Base-by-base conservation (phyloP, 1,140 invertebrate genomes). In the Zaprionus kolodkinae region DNA sequence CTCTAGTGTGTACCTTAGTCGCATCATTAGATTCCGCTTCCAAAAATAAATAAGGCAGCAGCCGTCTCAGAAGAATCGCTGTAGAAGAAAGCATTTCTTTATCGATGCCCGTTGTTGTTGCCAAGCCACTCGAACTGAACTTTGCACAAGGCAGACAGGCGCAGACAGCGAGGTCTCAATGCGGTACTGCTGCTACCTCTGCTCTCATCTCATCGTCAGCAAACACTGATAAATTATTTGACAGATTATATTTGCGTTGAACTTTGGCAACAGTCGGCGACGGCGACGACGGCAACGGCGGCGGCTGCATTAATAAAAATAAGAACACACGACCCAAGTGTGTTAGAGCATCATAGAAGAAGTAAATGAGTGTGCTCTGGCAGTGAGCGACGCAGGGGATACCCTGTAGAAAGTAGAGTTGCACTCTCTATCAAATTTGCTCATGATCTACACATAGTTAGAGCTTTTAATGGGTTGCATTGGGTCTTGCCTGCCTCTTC, bases 191-290 rank as follows among this genome's bases (percentile, higher is more conserved):
- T 48, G 59, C n/a, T 64, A 38, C 10, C 68, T 38, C 17, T 65
- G 54, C 66, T 70, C 67, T 74, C 68, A 69, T 68, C 62, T 63
- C 76, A 85, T 85, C 82, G 72, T 85, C 75, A 72, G 64, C 85
- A 89, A 89, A 85, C 74, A 88, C 72, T 88, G 81, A 88, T 88
- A 85, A 89, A 89, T 89, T 89, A 79, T 88, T 88, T 88, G 86
- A 88, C 85, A 88, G 84, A 88, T 89, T 89, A 84, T 89, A 88
- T 88, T 88, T 89, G 75, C 85, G 85, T 88, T 88, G 84, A 88
- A 88, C 84, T 88, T 81, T 88, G 85, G 66, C 52, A 80, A 56
- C 43, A 65, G 74, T 72, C 70, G 74, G 60, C 78, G 38, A 33
- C n/a, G n/a, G n/a, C n/a, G n/a, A n/a, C n/a, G n/a, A n/a, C n/a